A percentile compares a stretch with the other conserved stretches of the same genome.
phyloP scores from a whole-genome alignment of 2,797 vertebrate species.

The Falco columbarius region DNA sequence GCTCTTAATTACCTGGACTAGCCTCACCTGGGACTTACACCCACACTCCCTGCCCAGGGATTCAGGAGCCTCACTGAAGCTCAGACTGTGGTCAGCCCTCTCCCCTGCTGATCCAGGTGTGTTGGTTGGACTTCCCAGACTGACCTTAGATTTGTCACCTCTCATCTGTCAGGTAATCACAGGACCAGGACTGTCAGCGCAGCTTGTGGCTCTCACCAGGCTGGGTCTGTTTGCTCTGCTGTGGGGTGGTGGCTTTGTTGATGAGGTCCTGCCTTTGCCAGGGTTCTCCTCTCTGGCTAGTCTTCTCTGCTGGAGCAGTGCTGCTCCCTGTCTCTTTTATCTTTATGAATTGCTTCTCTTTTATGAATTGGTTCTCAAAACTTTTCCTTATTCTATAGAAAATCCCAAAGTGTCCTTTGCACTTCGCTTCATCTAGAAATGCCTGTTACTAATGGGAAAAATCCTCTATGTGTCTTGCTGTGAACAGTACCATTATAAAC shows the following conservation, averaged over 20 bases:
- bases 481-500: neutral
- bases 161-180: neutral
- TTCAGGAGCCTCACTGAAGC: neutral
- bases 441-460: neutral
- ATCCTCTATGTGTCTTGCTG: neutral
- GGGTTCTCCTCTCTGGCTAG: neutral
- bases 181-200: fast-evolving
- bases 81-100: neutral
- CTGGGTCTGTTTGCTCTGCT: neutral
- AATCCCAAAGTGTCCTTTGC: neutral
- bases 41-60: too few species aligned
- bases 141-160: neutral
- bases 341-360: neutral
- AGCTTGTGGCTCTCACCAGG: neutral
- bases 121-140: neutral
- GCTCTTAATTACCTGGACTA: neutral
- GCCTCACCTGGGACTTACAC: neutral
- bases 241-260: neutral
- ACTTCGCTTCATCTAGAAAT: neutral
- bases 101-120: neutral
- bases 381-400: neutral
- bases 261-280: neutral
- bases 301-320: neutral
- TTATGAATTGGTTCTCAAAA: neutral
- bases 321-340: neutral